Conservation (phyloP, 1,140 invertebrate species). For the Diorhabda sublineata region DNA sequence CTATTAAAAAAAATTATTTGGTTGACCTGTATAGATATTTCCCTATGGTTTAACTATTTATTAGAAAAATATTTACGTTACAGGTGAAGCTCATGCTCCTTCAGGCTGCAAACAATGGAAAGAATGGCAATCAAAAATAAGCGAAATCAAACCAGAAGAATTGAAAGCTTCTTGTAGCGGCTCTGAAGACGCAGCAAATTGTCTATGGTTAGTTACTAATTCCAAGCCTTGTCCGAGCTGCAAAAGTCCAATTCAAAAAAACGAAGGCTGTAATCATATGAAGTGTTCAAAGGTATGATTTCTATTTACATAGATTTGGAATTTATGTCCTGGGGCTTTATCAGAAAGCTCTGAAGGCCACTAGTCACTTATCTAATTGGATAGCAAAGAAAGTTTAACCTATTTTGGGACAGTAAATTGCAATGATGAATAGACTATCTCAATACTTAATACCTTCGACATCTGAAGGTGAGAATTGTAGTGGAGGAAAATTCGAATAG, state of each 20-base stretch:
- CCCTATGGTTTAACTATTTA: slow-evolving; percentile 3
- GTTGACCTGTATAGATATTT: no score
- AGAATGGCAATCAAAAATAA: slow-evolving; percentile 62
- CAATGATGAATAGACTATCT: no score
- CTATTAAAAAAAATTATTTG: not conserved
- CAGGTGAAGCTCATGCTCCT: slow-evolving; percentile 67
- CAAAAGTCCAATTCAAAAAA: slow-evolving; percentile 71
- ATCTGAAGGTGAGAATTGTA: no score
- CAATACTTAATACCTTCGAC: no score
- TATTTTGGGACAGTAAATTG: no score
- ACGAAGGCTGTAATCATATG: slow-evolving; percentile 77
- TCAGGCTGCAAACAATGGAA: slow-evolving; percentile 64
- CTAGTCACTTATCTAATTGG: no score
- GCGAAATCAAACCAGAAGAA: slow-evolving; percentile 64
- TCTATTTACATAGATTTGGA: no score
- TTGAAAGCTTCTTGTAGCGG: slow-evolving; percentile 56
- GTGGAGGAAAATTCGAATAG: no score
- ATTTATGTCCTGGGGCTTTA: no score
- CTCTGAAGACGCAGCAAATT: slow-evolving; percentile 66
- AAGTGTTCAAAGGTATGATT: slow-evolving; percentile 66
- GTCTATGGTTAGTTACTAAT: slow-evolving; percentile 69
- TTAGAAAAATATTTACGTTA: slow-evolving; percentile 6
- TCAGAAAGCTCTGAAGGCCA: no score
- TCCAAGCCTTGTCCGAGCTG: slow-evolving; percentile 73
- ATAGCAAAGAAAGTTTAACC: no score